Evolutionary conservation across 2,888 invertebrate species (phyloP).

Genomic region (Dendrolimus houi): DNA sequence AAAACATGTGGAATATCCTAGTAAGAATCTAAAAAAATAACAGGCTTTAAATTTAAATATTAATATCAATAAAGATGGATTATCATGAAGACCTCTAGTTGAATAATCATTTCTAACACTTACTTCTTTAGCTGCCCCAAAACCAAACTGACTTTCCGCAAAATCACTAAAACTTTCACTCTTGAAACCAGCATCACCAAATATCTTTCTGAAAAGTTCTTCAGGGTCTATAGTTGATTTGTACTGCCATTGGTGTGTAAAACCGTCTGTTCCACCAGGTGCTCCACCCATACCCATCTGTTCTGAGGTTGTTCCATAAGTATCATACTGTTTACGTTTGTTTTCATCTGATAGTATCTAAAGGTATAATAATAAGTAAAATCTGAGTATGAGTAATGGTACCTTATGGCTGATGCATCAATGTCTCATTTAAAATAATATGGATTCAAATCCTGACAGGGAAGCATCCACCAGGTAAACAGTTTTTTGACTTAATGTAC

Average conservation of each 20-base stretch:
- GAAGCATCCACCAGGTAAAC: too few species aligned
- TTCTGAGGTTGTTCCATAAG: slow-evolving; percentile 92
- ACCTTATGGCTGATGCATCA: too few species aligned
- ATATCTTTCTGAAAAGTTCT: slow-evolving; percentile 96
- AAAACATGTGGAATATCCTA: too few species aligned
- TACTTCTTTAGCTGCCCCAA: slow-evolving; percentile 94
- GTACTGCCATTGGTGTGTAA: slow-evolving; percentile 88
- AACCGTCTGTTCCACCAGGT: slow-evolving; percentile 77
- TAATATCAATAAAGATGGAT: too few species aligned
- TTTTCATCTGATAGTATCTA: slow-evolving; percentile 90
- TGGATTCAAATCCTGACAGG: too few species aligned
- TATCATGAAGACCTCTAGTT: too few species aligned
- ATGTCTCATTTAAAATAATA: too few species aligned
- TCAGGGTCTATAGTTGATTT: slow-evolving; percentile 95
- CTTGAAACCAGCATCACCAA: slow-evolving; percentile 89
- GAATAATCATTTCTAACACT: slow-evolving; percentile 5
- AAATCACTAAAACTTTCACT: slow-evolving; percentile 85
- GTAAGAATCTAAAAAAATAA: too few species aligned
- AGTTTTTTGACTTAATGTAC: too few species aligned
- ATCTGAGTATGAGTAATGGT: too few species aligned
- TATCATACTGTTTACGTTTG: slow-evolving; percentile 95
- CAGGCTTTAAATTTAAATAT: too few species aligned
- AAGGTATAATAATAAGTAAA: not conserved
- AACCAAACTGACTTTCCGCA: slow-evolving; percentile 92
- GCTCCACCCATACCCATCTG: slow-evolving; percentile 87